phyloP scores from a whole-genome alignment of 2,113 vertebrate species.

The Salvelinus fontinalis region DNA sequence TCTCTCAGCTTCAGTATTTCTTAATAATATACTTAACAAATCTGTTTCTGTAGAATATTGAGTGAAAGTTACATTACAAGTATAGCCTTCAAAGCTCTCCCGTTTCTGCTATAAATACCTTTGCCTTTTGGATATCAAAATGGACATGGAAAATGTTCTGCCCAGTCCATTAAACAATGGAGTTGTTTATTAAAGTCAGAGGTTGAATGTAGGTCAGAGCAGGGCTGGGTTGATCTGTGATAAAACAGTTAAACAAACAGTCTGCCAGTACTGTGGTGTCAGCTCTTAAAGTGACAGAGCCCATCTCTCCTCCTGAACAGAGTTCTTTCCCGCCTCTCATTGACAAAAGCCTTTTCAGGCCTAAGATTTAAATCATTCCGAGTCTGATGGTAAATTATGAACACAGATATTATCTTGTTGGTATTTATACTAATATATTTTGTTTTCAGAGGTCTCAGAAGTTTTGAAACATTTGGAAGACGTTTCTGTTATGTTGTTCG shows the following conservation, averaged over 20 bases:
- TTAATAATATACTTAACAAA: neutral
- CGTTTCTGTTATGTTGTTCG: neutral
- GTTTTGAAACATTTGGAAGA: neutral
- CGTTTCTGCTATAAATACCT: neutral
- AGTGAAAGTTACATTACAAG: neutral
- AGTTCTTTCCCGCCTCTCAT: neutral
- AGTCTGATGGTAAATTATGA: constrained; percentile 12
- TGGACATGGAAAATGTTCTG: neutral
- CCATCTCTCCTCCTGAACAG: neutral
- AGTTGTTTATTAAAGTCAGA: neutral
- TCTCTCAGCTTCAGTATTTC: neutral
- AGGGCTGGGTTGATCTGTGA: neutral
- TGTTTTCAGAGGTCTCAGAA: neutral
- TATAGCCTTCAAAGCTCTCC: neutral
- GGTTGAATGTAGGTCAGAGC: neutral
- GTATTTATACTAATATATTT: constrained; percentile 13
- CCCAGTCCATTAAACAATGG: neutral
- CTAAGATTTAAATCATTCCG: neutral
- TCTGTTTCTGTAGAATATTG: neutral
- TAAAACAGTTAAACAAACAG: neutral
- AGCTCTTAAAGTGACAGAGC: neutral
- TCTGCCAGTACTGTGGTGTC: neutral
- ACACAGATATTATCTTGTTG: neutral
- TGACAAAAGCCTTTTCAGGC: neutral
- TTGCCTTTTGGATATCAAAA: neutral